Evolutionary conservation across 2,888 invertebrate genomes (phyloP), one percentile per base, ranked within the genome.

Genomic region (Sminthurides aquaticus): DNA sequence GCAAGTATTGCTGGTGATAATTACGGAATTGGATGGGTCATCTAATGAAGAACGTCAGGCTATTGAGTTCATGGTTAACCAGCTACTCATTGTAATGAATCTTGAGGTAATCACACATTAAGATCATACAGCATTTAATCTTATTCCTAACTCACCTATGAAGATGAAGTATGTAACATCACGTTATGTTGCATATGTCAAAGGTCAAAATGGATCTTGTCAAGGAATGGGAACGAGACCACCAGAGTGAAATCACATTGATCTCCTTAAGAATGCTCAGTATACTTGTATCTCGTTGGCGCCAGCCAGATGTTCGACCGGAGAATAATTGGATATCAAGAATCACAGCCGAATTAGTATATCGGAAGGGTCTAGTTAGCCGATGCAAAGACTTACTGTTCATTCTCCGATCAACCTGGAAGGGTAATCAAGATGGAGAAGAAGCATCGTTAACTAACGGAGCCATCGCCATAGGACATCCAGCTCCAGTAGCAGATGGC

Each of bases 321-420:
- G 74, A 74, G 64, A 72, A 69, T 55, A 70, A 68, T 60, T 74
- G 74, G 74, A 74, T 74, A 52, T 71, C 74, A 3, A 63, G 69
- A 49, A 68, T 69, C 2, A 74, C 74, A 3, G 71, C 74, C 11
- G 71, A 71, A 49, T 68, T 72, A 2, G 71, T 73, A 48, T 67
- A 71, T 28, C 65, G 65, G 27, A 66, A 68, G 43, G 73, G 72
- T 24, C 68, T 74, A 15, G 69, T 74, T 18, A 28, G 58, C 5
- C 72, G 67, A n/a, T 73, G 73, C 24, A 74, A 74, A 49, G 74
- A 73, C 22, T 62, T 74, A 20, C 60, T 74, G 1, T 66, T 67
- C 49, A 60, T 72, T 22, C 68, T 74, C 29, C 69, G 73, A 2
- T 68, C 70, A 1, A 74, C 73, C 34, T 74, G 74, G 74, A 74